phyloP scores from a whole-genome alignment of 2,797 vertebrate genomes.

The Alectoris magna region DNA sequence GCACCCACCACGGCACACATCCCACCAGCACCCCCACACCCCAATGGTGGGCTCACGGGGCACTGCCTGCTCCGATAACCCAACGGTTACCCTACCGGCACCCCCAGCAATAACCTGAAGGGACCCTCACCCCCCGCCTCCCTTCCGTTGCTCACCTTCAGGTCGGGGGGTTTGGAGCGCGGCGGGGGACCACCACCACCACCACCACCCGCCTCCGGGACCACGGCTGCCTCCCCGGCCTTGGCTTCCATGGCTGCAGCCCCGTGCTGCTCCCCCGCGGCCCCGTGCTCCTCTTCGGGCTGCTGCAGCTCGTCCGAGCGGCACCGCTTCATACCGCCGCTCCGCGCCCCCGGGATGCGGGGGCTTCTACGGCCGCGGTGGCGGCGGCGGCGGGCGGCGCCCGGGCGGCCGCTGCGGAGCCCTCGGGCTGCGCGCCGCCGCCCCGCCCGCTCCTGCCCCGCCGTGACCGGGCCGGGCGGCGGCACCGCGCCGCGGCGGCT shows the following conservation, averaged over 20 bases:
- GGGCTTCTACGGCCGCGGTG: neutral
- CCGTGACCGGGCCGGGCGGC: conserved; percentile 66
- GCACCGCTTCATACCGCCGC: conserved; percentile 83
- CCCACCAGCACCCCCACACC: neutral
- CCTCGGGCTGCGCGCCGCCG: neutral
- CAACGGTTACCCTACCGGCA: no score
- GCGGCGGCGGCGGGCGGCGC: neutral
- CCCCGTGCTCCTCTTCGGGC: conserved; percentile 74
- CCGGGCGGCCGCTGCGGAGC: conserved; percentile 5
- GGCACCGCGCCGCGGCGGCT: neutral
- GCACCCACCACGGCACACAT: neutral
- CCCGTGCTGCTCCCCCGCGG: conserved; percentile 69
- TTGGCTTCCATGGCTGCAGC: conserved; percentile 73
- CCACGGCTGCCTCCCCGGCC: conserved; percentile 70
- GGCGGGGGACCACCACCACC: conserved; percentile 40
- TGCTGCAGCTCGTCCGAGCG: conserved; percentile 83
- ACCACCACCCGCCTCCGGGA: conserved; percentile 7
- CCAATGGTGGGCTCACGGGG: neutral
- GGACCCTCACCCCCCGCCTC: no score
- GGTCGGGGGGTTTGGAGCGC: conserved; percentile 83
- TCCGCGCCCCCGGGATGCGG: conserved; percentile 26
- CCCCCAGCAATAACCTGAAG: no score
- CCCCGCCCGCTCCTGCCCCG: conserved; percentile 56
- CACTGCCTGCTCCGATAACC: no score
- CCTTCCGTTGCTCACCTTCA: conserved; percentile 76